phyloP scores from a whole-genome alignment of 2,888 invertebrate species.

The Augiades crinisus region DNA sequence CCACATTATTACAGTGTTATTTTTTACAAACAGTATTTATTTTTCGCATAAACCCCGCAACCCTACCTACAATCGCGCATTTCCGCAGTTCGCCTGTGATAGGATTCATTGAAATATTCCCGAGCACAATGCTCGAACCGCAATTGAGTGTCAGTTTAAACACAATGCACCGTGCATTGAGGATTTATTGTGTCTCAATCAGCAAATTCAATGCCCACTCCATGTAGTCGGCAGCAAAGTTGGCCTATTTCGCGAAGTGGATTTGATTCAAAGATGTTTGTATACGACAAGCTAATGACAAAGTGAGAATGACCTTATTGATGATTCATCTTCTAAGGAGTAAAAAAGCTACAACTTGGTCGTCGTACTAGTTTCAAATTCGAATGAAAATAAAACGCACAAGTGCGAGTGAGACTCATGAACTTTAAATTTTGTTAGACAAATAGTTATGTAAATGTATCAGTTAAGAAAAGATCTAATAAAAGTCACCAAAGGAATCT shows the following conservation, averaged over 20 bases:
- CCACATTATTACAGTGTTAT: no score
- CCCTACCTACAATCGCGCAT: conserved; percentile 21
- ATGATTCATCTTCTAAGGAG: no score
- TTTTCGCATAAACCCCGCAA: not conserved
- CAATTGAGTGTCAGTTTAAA: conserved; percentile 25
- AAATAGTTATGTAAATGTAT: no score
- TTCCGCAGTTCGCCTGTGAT: conserved; percentile 21
- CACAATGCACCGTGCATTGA: conserved; percentile 20
- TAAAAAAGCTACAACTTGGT: no score
- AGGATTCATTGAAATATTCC: conserved; percentile 27
- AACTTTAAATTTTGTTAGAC: no score
- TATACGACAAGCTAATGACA: not conserved
- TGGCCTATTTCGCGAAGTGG: not conserved
- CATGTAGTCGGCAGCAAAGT: not conserved
- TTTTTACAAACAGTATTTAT: not conserved
- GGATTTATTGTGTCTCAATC: conserved; percentile 25
- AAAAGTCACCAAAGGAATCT: no score
- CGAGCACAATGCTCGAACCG: conserved; percentile 18
- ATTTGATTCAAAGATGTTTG: conserved; percentile 1
- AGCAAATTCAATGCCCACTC: conserved; percentile 16
- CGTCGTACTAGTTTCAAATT: no score
- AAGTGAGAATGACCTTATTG: no score
- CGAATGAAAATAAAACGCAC: no score
- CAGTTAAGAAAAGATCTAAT: no score
- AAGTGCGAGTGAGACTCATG: no score